Base-by-base conservation (phyloP, 2,797 vertebrate species). In the Channa striata region DNA sequence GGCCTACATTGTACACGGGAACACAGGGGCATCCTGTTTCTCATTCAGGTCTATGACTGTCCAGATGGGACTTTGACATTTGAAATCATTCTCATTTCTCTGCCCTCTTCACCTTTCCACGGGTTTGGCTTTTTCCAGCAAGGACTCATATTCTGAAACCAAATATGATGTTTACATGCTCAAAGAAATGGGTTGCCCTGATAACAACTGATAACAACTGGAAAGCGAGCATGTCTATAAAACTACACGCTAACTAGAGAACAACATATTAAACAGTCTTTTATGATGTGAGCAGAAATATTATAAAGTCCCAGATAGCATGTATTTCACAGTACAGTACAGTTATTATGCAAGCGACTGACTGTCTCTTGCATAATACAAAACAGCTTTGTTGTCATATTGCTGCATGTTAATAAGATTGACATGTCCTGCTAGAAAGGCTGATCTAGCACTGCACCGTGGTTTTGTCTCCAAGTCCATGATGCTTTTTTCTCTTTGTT, bases 361-460 rank as follows among this genome's bases (percentile, higher is more conserved):
- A 19, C 8, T 0, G 4, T 70, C 34, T 76, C n/a, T 25, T 47
- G 21, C n/a, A n/a, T n/a, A n/a, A n/a, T n/a, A 52, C 17, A 57
- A 39, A 33, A 42, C 30, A 20, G 47, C 36, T 12, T 48, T 73
- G 19, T 60, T 78, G 47, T 46, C 68, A 60, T 8, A 25, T 19
- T 36, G 36, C 30, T 65, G 40, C 25, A 74, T 62, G 52, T 44
- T 21, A 63, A 48, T 79, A 16, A 11, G 8, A 61, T 60, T 63
- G 59, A 42, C 34, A 53, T 14, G 2, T 77, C 36, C 49, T 59
- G 47, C 14, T 65, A 19, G 60, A 57, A 52, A 63, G 19, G 44
- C 62, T 6, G 5, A 23, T 70, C 14, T 40, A 63, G 70, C 66
- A 58, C n/a, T 60, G 34, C 17, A 11, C 59, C 0, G 1, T 11